Percentiles rank a stretch among this genome's conserved stretches.
These are phyloP conservation scores for Cantharis rustica DNA, from an alignment of 2,888 invertebrate species.

Conservation along the genomic window DNA sequence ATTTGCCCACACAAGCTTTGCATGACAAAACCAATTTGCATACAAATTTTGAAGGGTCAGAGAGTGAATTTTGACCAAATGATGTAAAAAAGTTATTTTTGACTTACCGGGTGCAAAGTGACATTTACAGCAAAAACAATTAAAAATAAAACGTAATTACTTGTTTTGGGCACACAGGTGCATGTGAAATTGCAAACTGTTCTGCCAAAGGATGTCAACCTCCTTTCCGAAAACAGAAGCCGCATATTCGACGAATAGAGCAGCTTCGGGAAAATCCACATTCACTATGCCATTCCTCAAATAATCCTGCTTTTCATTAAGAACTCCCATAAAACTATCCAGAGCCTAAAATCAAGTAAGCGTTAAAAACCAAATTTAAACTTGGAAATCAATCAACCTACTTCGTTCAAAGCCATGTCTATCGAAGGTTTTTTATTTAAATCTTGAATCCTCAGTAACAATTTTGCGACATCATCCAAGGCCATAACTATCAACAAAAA, in stretches of 20 bases:
- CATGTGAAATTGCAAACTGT: neutral
- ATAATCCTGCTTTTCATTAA: conserved; percentile 52
- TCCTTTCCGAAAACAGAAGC: conserved; percentile 44
- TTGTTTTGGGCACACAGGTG: neutral
- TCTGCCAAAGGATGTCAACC: neutral
- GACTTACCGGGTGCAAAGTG: neutral
- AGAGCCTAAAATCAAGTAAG: conserved; percentile 26
- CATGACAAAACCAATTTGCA: neutral
- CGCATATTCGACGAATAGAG: conserved; percentile 76
- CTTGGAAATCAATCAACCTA: conserved; percentile 33
- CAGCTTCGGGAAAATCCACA: conserved; percentile 77
- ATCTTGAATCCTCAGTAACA: conserved; percentile 43
- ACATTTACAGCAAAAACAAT: neutral
- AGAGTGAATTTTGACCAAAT: neutral
- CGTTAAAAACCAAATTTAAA: neutral
- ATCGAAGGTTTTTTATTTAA: conserved; percentile 48
- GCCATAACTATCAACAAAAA: conserved; percentile 6
- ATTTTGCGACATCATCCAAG: conserved; percentile 18
- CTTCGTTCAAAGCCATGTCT: conserved; percentile 46
- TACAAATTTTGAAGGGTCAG: neutral
- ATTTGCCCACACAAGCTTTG: neutral
- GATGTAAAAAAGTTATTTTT: neutral
- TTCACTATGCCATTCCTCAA: conserved; percentile 56
- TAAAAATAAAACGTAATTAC: neutral
- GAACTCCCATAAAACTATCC: conserved; percentile 56